Percentiles rank a stretch among this genome's conserved stretches.
These are phyloP conservation scores for Mimumesa dahlbomi DNA, from an alignment of 2,888 invertebrate species.

Conservation along the genomic window DNA sequence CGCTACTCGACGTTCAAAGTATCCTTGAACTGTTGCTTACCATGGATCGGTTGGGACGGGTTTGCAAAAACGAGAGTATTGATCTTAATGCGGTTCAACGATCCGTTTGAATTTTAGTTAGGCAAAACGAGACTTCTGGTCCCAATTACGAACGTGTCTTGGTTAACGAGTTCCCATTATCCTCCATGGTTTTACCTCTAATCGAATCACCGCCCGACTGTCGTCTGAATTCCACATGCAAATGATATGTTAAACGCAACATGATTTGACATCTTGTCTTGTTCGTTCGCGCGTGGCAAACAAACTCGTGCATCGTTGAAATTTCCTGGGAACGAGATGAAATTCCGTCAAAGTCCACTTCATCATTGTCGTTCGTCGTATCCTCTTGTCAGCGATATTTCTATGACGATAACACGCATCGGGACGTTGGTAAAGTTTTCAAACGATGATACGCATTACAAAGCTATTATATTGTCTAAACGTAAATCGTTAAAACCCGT, in stretches of 20 bases:
- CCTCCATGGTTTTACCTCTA: constrained; percentile 51
- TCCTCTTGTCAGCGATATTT: not conserved
- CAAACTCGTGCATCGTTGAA: not conserved
- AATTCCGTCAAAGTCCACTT: constrained; percentile 1
- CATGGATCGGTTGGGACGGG: too few relatives aligned
- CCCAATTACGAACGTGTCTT: not conserved
- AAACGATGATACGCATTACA: too few relatives aligned
- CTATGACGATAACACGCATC: not conserved
- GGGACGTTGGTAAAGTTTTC: too few relatives aligned
- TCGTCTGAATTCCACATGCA: not conserved
- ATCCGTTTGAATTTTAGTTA: too few relatives aligned
- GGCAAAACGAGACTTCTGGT: not conserved
- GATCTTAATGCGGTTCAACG: too few relatives aligned
- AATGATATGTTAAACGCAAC: constrained; percentile 31
- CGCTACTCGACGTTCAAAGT: constrained; percentile 64
- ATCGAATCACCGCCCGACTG: constrained; percentile 45
- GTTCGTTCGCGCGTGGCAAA: constrained; percentile 4
- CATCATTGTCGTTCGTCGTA: constrained; percentile 18
- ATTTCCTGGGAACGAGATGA: constrained; percentile 4
- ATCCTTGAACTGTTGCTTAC: constrained; percentile 65
- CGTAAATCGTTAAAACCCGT: too few relatives aligned
- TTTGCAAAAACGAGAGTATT: not conserved
- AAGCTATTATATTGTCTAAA: too few relatives aligned
- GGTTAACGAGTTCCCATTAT: constrained; percentile 53
- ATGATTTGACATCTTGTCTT: constrained; percentile 19